phyloP scores from a whole-genome alignment of 2,888 invertebrate genomes.

The Linhomoeus sp. region DNA sequence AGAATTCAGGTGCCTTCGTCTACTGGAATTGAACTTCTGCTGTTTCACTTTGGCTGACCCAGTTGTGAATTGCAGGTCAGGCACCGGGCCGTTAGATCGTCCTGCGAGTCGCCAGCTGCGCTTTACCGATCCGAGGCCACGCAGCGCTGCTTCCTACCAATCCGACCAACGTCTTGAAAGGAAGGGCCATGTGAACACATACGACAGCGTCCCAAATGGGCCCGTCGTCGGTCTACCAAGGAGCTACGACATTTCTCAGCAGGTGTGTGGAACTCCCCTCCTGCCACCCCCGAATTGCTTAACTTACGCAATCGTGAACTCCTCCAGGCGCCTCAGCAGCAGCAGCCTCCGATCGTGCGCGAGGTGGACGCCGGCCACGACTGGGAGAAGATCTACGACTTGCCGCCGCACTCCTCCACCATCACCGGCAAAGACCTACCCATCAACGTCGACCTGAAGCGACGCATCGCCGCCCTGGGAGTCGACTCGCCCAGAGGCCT shows the following conservation, averaged over 20 bases:
- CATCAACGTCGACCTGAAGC: not conserved
- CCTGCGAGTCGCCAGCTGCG: not conserved
- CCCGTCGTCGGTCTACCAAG: too few relatives aligned
- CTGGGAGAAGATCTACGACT: slow-evolving; percentile 25
- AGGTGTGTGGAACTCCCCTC: too few relatives aligned
- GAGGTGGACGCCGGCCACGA: slow-evolving; percentile 7
- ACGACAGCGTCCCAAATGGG: too few relatives aligned
- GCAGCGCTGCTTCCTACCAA: too few relatives aligned
- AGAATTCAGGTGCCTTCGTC: too few relatives aligned
- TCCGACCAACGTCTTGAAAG: not conserved
- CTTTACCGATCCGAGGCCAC: not conserved
- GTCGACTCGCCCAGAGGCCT: not conserved
- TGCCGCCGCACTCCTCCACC: slow-evolving; percentile 23
- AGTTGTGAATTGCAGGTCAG: too few relatives aligned
- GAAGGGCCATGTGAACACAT: too few relatives aligned
- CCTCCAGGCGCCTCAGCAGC: not conserved
- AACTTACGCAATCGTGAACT: not conserved
- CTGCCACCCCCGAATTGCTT: not conserved
- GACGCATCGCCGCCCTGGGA: not conserved
- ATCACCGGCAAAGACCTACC: slow-evolving; percentile 12
- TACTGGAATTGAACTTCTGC: too few relatives aligned
- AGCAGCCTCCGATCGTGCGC: not conserved
- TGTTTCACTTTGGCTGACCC: too few relatives aligned
- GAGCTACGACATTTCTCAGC: too few relatives aligned
- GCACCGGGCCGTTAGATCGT: not conserved